Percentiles rank a stretch among this genome's conserved stretches.
These are phyloP conservation scores for Eristalis intricaria DNA, from an alignment of 2,888 invertebrate species.

Conservation along the genomic window DNA sequence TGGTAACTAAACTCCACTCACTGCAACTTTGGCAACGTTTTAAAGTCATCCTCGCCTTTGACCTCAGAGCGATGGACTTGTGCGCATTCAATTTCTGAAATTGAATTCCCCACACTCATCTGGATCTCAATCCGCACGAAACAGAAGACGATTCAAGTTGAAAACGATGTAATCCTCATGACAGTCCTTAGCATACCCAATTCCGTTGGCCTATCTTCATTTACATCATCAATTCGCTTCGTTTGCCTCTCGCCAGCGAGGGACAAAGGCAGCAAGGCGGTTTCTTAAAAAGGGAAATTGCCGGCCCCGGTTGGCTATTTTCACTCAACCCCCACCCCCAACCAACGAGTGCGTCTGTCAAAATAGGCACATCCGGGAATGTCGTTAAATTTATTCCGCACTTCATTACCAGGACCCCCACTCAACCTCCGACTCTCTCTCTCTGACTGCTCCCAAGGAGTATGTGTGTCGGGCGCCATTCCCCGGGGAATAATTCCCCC, in stretches of 20 bases:
- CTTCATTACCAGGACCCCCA: not conserved
- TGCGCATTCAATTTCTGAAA: not conserved
- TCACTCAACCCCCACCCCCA: not conserved
- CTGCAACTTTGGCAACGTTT: not conserved
- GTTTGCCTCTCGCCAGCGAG: not conserved
- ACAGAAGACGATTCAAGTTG: not conserved
- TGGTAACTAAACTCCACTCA: not conserved
- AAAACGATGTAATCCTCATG: not conserved
- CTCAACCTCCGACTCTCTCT: no score
- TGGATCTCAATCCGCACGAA: not conserved
- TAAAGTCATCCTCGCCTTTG: not conserved
- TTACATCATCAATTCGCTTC: not conserved
- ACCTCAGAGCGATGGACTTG: not conserved
- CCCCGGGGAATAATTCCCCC: slow-evolving; percentile 27
- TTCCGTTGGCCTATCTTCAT: not conserved
- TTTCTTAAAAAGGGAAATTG: not conserved
- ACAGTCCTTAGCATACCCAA: not conserved
- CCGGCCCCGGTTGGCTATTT: not conserved
- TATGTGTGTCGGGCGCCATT: not conserved
- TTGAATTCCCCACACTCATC: not conserved
- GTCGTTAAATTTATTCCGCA: not conserved
- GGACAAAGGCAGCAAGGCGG: no score
- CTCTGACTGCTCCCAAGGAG: not conserved
- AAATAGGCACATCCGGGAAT: not conserved
- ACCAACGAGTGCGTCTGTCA: not conserved